These are phyloP conservation scores for Oxyruncus cristatus DNA, from an alignment of 2,113 vertebrate genomes.

Conservation along the genomic window DNA sequence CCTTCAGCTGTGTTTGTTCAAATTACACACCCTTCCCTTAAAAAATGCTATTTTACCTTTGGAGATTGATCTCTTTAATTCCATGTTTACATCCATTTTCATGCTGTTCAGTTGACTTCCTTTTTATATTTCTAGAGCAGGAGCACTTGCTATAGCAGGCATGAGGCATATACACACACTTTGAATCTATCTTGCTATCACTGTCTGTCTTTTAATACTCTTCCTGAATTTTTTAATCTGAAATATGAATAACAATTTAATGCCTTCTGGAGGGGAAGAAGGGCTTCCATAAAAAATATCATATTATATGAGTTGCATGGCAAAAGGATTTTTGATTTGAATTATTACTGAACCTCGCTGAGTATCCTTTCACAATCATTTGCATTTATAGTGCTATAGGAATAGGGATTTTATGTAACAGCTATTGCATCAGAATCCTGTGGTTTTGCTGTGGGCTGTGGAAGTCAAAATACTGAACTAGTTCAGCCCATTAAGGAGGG, in stretches of 20 bases:
- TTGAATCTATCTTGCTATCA: conserved; percentile 50
- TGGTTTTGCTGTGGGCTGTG: neutral
- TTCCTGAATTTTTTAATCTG: conserved; percentile 63
- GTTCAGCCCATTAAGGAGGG: neutral
- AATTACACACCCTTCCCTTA: conserved; percentile 42
- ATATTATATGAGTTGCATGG: conserved; percentile 56
- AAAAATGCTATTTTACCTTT: conserved; percentile 26
- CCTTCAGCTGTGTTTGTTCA: conserved; percentile 29
- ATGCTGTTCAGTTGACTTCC: conserved; percentile 16
- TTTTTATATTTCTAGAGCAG: conserved; percentile 26
- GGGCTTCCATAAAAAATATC: conserved; percentile 48
- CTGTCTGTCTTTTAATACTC: conserved; percentile 50
- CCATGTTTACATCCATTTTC: conserved; percentile 52
- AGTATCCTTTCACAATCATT: conserved; percentile 48
- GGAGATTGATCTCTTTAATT: conserved; percentile 44
- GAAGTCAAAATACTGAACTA: neutral
- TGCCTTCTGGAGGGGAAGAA: conserved; percentile 45
- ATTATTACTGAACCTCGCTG: conserved; percentile 62
- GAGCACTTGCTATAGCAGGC: neutral
- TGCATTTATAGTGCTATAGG: conserved; percentile 51
- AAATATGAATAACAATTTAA: conserved; percentile 73
- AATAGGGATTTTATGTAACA: conserved; percentile 34
- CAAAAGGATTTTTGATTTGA: conserved; percentile 71
- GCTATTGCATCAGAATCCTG: neutral
- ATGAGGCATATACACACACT: neutral